Conservation (phyloP, 2,113 vertebrate species). For the Ivindomyrus marchei region DNA sequence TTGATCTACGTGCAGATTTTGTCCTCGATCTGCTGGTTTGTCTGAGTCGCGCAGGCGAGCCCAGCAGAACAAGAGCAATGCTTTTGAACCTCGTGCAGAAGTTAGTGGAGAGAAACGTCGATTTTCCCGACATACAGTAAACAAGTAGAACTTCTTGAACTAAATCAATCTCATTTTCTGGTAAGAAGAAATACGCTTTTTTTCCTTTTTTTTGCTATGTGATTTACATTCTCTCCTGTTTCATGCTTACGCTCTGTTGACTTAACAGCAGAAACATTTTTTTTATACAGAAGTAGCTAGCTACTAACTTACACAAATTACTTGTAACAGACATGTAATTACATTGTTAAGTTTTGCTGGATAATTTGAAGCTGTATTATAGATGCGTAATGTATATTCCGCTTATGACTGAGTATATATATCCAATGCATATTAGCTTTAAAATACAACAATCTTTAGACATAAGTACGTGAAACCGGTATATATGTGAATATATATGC, state of each 20-base stretch:
- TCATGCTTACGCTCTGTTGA: neutral
- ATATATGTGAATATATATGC: neutral
- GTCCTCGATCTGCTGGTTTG: slow-evolving; percentile 65
- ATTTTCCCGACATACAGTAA: neutral
- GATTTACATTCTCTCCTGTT: neutral
- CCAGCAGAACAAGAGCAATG: slow-evolving; percentile 32
- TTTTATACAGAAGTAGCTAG: neutral
- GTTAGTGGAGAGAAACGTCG: slow-evolving; percentile 20
- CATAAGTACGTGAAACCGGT: neutral
- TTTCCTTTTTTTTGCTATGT: neutral
- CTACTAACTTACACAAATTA: neutral
- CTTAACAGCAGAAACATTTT: neutral
- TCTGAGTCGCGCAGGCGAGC: slow-evolving; percentile 64
- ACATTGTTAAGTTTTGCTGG: neutral
- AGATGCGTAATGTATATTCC: neutral
- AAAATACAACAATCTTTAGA: neutral
- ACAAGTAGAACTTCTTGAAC: neutral
- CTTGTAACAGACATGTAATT: neutral
- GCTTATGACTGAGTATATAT: neutral
- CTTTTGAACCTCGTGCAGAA: slow-evolving; percentile 43
- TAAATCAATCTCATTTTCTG: neutral
- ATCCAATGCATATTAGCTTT: neutral
- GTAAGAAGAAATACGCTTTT: neutral
- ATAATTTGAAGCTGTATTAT: neutral
- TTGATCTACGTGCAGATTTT: slow-evolving; percentile 73